Conservation (phyloP, 2,113 vertebrate species). For the Oxyura jamaicensis region DNA sequence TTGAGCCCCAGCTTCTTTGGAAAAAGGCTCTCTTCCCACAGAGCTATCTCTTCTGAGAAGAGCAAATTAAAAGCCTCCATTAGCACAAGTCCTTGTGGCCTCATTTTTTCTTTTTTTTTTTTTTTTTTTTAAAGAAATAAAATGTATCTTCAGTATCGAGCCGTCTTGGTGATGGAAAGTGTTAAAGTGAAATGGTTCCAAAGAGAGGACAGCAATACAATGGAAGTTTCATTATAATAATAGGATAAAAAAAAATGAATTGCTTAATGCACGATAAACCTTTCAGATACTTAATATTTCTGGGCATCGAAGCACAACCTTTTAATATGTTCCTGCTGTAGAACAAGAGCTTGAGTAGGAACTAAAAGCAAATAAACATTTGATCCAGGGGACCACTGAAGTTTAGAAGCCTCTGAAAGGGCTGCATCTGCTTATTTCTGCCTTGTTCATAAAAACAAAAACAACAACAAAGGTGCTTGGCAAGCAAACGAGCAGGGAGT, state of each 20-base stretch:
- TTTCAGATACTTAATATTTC: constrained; percentile 63
- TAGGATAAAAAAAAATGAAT: constrained; percentile 37
- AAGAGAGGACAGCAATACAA: constrained; percentile 39
- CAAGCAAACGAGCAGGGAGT: background rate
- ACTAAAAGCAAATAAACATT: constrained; percentile 61
- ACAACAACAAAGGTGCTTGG: background rate
- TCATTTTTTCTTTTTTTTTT: constrained; percentile 12
- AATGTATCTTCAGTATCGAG: background rate
- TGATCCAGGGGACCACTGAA: constrained; percentile 51
- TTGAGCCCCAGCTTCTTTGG: constrained; percentile 61
- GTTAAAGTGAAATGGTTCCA: constrained; percentile 47
- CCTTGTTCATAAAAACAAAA: background rate
- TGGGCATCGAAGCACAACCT: constrained; percentile 68
- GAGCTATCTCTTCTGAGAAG: constrained; percentile 67
- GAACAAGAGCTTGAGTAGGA: constrained; percentile 62
- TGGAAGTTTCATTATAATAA: constrained; percentile 52
- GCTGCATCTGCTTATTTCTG: background rate
- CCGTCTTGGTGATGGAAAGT: constrained; percentile 41
- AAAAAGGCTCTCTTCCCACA: constrained; percentile 58
- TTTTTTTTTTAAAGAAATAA: background rate
- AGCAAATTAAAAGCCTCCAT: constrained; percentile 81
- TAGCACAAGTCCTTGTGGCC: constrained; percentile 65
- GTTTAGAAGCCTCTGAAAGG: constrained; percentile 48
- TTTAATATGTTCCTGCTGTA: constrained; percentile 57
- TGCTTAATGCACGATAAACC: constrained; percentile 61